phyloP scores from a whole-genome alignment of 2,113 vertebrate genomes.

The Romanogobio albipinnatus region DNA sequence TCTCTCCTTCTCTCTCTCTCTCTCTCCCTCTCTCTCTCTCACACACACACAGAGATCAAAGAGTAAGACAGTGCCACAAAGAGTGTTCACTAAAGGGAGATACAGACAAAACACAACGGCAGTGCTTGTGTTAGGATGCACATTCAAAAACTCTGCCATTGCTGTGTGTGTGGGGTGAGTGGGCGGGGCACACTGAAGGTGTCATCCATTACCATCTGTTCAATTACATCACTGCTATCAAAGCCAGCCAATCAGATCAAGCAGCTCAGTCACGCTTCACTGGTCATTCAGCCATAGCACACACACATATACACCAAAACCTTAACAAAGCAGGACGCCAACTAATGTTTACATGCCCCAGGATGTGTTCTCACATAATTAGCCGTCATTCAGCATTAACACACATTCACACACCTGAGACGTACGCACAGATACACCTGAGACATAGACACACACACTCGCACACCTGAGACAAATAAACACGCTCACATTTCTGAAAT shows the following conservation, averaged over 20 bases:
- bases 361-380: conserved; percentile 29
- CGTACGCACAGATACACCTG: not conserved
- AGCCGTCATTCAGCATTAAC: conserved; percentile 34
- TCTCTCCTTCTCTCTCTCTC: too few relatives aligned
- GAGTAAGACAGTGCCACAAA: not conserved
- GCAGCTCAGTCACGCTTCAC: conserved; percentile 33
- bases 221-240: conserved; percentile 62
- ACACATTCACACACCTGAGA: conserved; percentile 10
- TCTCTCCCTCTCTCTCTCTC: too few relatives aligned
- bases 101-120: not conserved
- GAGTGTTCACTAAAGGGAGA: not conserved
- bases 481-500: not conserved
- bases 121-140: not conserved
- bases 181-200: conserved; percentile 56
- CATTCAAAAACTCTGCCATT: conserved; percentile 29
- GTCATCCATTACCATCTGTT: conserved; percentile 71
- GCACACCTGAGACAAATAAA: not conserved
- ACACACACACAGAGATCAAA: not conserved
- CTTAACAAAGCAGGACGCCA: conserved; percentile 10
- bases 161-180: conserved; percentile 51
- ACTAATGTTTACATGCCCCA: conserved; percentile 20
- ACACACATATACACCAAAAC: conserved; percentile 23
- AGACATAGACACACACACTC: not conserved
- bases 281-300: conserved; percentile 19
- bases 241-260: conserved; percentile 54